These are phyloP conservation scores for Pseudanteris insignis DNA, from an alignment of 2,888 invertebrate species.

Conservation along the genomic window DNA sequence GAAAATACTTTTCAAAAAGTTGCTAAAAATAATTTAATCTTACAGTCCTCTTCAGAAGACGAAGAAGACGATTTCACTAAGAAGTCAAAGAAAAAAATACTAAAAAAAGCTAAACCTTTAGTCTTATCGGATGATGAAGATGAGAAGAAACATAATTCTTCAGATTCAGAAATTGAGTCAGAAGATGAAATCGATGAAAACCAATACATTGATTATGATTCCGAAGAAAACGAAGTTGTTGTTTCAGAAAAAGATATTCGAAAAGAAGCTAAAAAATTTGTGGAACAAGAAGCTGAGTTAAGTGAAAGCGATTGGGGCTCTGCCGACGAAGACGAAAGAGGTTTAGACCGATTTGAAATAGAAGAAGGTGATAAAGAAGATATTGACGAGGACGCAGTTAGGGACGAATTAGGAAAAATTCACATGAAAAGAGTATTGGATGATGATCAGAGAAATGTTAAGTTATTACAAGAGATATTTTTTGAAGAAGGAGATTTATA, in stretches of 20 bases:
- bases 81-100: slow-evolving; percentile 8
- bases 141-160: slow-evolving; percentile 21
- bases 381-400: slow-evolving; percentile 81
- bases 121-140: slow-evolving; percentile 61
- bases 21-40: slow-evolving; percentile 47
- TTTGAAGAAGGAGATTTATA: slow-evolving; percentile 90
- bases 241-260: slow-evolving; percentile 61
- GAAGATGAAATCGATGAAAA: slow-evolving; percentile 61
- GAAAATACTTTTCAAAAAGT: background rate
- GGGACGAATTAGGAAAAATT: slow-evolving; percentile 82
- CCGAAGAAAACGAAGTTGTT: slow-evolving; percentile 83
- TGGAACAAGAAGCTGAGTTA: slow-evolving; percentile 91
- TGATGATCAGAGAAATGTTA: slow-evolving; percentile 86
- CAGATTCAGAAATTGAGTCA: slow-evolving; percentile 52
- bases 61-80: slow-evolving; percentile 56
- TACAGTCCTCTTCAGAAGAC: slow-evolving; percentile 60
- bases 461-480: slow-evolving; percentile 84
- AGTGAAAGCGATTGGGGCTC: slow-evolving; percentile 92
- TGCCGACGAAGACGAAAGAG: slow-evolving; percentile 86
- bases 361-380: slow-evolving; percentile 88
- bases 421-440: slow-evolving; percentile 89
- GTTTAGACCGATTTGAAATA: slow-evolving; percentile 80
- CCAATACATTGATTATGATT: slow-evolving; percentile 78
- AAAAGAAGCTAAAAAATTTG: slow-evolving; percentile 75
- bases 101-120: slow-evolving; percentile 46